Base-by-base conservation (phyloP, 1,140 invertebrate species). In the Trichonephila inaurata region DNA sequence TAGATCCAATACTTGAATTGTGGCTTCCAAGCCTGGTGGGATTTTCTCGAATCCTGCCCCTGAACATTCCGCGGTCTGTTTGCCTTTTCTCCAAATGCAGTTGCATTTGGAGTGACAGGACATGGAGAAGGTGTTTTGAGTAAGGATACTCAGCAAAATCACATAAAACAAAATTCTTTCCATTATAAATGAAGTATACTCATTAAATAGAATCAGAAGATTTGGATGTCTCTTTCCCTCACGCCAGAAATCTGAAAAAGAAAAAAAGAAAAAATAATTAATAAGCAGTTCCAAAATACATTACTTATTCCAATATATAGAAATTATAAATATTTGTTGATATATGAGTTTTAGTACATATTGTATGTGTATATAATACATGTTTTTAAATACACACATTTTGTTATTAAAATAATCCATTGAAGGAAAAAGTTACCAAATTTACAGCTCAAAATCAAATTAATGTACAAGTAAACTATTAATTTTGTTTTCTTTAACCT, bases 41-140 rank as follows among this genome's bases (percentile, higher is more conserved):
- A 95, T 97, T 8, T 97, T 96, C 66, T 97, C 97, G n/a, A 98
- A 96, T 61, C 97, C 97, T 95, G 97, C 97, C 81, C 97, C 97
- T 18, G 97, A 96, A 96, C 98, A 99, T 95, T 98, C 98, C 5
- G 98, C 98, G 93, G 97, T 98, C 95, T 98, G 97, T 95, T 99
- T 99, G 2, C 98, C 98, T 95, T 97, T 97, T 95, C 98, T 98
- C 98, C 98, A 98, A 95, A 98, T 98, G 96, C 98, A 99, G 18
- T 97, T 96, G 95, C 98, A 99, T 69, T 97, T 96, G 2, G 96
- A 95, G 0, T 98, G 98, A 95, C 98, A 98, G 72, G 94, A 93
- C 33, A 93, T 88, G 5, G 86, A 69, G 44, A 88, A 62, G 44
- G 16, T 82, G 24, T 58, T 21, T 58, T 93, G 92, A 88, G 92